Percentiles rank a stretch among this genome's conserved stretches.
phyloP scores from a whole-genome alignment of 2,797 vertebrate genomes.

The Anolis apletophallus region DNA sequence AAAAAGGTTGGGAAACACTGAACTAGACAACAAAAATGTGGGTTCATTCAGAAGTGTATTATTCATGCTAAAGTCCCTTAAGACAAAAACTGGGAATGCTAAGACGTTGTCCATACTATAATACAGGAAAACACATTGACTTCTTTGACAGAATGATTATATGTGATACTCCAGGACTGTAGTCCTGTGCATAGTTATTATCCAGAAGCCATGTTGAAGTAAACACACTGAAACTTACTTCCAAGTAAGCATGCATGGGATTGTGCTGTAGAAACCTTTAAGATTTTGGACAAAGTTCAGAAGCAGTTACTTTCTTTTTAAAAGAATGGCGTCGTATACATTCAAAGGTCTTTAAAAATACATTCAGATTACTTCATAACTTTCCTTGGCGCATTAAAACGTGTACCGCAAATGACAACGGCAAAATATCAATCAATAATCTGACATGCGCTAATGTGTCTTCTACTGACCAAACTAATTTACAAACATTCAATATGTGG shows the following conservation, averaged over 20 bases:
- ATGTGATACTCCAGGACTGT: background rate
- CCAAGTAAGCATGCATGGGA: background rate
- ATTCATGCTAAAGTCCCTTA: background rate
- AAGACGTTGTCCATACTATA: background rate
- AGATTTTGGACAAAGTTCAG: conserved; percentile 14
- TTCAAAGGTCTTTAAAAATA: conserved; percentile 20
- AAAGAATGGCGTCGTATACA: conserved; percentile 28
- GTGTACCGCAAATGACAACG: conserved; percentile 53
- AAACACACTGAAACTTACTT: background rate
- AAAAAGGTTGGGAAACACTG: too few relatives aligned
- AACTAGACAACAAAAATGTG: conserved; percentile 3
- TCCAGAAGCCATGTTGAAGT: background rate
- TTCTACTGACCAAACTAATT: conserved; percentile 22
- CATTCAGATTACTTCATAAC: conserved; percentile 26
- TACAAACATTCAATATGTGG: conserved; percentile 2
- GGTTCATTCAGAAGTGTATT: background rate
- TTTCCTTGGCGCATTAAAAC: conserved; percentile 2
- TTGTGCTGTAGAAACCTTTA: conserved; percentile 8
- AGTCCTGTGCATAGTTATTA: background rate
- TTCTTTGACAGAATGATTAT: background rate
- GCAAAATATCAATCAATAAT: conserved; percentile 29
- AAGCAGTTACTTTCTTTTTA: background rate
- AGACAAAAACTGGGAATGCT: conserved; percentile 13
- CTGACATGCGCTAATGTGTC: background rate
- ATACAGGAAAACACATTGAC: background rate